A percentile compares a stretch with the other conserved stretches of the same genome.
Evolutionary conservation across 2,888 invertebrate species (phyloP).

Genomic region (Cephonodes hylas): DNA sequence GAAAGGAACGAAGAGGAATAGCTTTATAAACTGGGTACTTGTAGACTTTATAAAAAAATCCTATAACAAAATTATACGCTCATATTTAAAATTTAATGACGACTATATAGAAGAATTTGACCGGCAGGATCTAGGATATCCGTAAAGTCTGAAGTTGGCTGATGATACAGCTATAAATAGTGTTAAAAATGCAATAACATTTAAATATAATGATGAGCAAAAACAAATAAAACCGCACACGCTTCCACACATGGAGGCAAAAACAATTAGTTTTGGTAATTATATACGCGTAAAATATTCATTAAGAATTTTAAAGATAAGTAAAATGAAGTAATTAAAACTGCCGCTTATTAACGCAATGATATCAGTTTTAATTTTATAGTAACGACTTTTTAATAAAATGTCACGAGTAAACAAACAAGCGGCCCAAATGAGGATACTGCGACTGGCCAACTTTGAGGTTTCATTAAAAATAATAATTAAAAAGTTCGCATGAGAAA

Average conservation of each 20-base stretch:
- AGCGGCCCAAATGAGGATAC: neutral
- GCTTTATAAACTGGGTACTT: no score
- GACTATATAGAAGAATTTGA: neutral
- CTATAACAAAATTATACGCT: no score
- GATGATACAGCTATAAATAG: neutral
- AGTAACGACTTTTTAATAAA: neutral
- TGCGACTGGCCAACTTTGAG: neutral
- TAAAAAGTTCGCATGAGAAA: neutral
- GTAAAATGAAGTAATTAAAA: slow-evolving; percentile 9
- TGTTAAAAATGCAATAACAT: neutral
- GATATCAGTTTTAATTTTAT: slow-evolving; percentile 7
- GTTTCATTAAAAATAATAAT: neutral
- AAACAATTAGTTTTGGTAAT: slow-evolving; percentile 6
- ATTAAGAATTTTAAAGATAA: slow-evolving; percentile 8
- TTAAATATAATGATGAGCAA: neutral
- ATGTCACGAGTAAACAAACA: slow-evolving; percentile 11
- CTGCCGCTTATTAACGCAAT: slow-evolving; percentile 1
- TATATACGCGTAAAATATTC: slow-evolving; percentile 4
- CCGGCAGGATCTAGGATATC: neutral
- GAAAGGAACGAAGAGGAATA: no score
- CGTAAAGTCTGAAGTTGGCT: neutral
- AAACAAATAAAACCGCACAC: neutral
- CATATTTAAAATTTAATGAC: neutral
- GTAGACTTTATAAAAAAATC: no score
- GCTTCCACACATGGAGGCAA: neutral